Conservation (phyloP, 2,113 vertebrate species). For the Corythornis cristatus region DNA sequence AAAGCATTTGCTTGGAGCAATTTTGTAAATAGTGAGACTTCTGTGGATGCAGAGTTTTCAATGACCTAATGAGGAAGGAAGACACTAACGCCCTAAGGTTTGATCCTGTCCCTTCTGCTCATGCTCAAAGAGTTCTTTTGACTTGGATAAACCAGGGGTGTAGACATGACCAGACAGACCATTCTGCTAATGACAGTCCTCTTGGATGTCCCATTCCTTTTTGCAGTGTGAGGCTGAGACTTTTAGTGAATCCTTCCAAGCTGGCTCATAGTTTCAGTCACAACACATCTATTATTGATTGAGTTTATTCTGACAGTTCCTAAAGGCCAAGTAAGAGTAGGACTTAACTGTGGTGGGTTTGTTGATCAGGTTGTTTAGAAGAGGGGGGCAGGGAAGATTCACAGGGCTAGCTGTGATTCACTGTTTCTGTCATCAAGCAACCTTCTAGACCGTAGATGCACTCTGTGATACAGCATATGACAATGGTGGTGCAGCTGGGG, state of each 20-base stretch:
- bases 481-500: not conserved
- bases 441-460: not conserved
- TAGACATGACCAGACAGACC: not conserved
- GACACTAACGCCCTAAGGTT: not conserved
- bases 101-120: not conserved
- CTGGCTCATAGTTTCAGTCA: slow-evolving; percentile 25
- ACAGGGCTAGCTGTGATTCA: not conserved
- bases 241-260: slow-evolving; percentile 8
- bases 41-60: not conserved
- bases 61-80: not conserved
- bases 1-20: not conserved
- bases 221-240: not conserved
- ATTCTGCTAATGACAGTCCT: not conserved
- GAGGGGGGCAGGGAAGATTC: not conserved
- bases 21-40: not conserved
- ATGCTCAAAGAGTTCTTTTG: not conserved
- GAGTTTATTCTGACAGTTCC: not conserved
- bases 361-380: not conserved
- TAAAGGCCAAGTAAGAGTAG: not conserved
- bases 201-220: not conserved
- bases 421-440: not conserved
- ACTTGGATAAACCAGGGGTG: not conserved
- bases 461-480: fast-evolving
- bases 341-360: not conserved
- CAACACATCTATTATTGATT: not conserved